These are phyloP conservation scores for Octodon degus DNA, from an alignment of 2,113 vertebrate genomes.

Conservation along the genomic window DNA sequence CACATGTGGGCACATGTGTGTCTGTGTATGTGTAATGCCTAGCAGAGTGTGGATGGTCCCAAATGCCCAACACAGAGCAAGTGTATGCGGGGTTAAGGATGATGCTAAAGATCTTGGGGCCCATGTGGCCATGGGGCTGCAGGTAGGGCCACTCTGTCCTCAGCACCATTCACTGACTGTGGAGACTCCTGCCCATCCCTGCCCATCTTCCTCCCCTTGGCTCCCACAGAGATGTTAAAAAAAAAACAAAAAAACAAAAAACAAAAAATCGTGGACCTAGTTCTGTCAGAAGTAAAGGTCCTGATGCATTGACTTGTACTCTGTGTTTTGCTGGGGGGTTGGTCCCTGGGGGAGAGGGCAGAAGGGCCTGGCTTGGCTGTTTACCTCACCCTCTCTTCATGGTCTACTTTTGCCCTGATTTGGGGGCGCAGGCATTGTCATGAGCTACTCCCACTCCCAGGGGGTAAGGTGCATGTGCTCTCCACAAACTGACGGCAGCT, in stretches of 20 bases:
- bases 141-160: not conserved
- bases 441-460: fast-evolving
- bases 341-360: not conserved
- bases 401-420: too few relatives aligned
- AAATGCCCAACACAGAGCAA: not conserved
- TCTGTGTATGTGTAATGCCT: not conserved
- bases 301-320: not conserved
- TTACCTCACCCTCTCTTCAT: not conserved
- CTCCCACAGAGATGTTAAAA: not conserved
- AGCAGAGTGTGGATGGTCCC: not conserved
- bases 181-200: not conserved
- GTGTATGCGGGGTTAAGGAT: not conserved
- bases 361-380: not conserved
- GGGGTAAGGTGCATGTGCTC: fast-evolving
- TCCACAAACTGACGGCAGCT: not conserved
- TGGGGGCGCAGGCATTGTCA: not conserved
- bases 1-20: not conserved
- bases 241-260: too few relatives aligned
- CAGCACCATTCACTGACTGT: not conserved
- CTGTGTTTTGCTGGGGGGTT: not conserved
- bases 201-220: not conserved
- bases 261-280: not conserved
- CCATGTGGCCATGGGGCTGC: too few relatives aligned
- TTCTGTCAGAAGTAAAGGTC: not conserved
- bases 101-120: not conserved